A percentile compares a stretch with the other conserved stretches of the same genome.
Evolutionary conservation across 2,888 invertebrate species (phyloP).

Genomic region (Trachelus troglodyta): DNA sequence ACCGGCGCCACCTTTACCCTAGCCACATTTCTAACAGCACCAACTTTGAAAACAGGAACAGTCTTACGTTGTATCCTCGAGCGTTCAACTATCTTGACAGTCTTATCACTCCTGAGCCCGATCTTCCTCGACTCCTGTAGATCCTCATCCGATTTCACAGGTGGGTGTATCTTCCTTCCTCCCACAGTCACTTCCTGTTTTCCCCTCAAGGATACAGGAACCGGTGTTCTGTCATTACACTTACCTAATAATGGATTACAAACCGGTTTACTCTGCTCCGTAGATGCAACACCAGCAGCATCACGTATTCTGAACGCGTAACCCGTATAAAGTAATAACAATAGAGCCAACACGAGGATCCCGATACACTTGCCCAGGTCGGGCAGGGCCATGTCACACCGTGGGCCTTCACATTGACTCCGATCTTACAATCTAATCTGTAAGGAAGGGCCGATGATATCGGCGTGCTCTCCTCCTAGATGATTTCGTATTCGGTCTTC

Average conservation of each 20-base stretch:
- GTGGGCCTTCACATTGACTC: slow-evolving; percentile 47
- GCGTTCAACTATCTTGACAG: not conserved
- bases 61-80: not conserved
- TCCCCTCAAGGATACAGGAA: not conserved
- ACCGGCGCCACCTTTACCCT: slow-evolving; percentile 7
- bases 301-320: slow-evolving; percentile 58
- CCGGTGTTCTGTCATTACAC: slow-evolving; percentile 29
- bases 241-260: slow-evolving; percentile 40
- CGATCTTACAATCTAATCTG: not conserved
- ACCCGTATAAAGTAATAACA: slow-evolving; percentile 47
- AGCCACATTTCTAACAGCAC: not conserved
- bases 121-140: slow-evolving; percentile 24
- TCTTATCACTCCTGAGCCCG: not conserved
- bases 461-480: not conserved
- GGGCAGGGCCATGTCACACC: slow-evolving; percentile 55
- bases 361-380: slow-evolving; percentile 48
- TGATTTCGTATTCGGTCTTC: not conserved
- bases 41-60: not conserved
- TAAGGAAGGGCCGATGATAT: not conserved
- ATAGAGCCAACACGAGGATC: slow-evolving; percentile 37
- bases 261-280: slow-evolving; percentile 29
- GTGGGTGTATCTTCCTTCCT: slow-evolving; percentile 36
- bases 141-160: slow-evolving; percentile 38
- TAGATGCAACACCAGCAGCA: slow-evolving; percentile 21
- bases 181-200: not conserved